Percentiles rank a stretch among this genome's conserved stretches.
Evolutionary conservation across 2,888 invertebrate genomes (phyloP).

Genomic region (Leptodirus hochenwartii): DNA sequence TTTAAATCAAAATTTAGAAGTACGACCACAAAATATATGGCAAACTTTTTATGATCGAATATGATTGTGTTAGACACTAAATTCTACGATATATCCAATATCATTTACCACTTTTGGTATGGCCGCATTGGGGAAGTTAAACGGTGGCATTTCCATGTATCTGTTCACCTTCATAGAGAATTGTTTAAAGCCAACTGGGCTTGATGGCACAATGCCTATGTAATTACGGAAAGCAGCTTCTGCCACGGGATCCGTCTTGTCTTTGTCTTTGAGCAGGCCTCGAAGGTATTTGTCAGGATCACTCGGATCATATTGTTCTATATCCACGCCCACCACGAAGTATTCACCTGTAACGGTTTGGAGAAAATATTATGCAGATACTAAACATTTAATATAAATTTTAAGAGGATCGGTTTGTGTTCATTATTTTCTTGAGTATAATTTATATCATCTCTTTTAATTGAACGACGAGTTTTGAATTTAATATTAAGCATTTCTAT

Average conservation of each 20-base stretch:
- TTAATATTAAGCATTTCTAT: too few species aligned
- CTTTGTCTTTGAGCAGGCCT: constrained; percentile 50
- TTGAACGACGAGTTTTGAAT: too few species aligned
- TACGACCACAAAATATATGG: too few species aligned
- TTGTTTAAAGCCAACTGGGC: constrained; percentile 49
- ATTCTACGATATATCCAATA: too few species aligned
- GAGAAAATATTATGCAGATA: too few species aligned
- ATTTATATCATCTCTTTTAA: too few species aligned
- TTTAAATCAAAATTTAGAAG: too few species aligned
- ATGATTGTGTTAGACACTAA: too few species aligned
- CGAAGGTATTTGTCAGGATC: constrained; percentile 64
- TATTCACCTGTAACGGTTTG: constrained; percentile 83
- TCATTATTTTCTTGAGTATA: too few species aligned
- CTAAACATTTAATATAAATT: neutral
- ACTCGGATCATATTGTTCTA: constrained; percentile 67
- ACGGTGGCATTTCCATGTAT: constrained; percentile 71
- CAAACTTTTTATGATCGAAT: too few species aligned
- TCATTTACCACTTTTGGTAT: too few species aligned
- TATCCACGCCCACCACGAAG: constrained; percentile 81
- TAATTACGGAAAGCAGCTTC: constrained; percentile 63
- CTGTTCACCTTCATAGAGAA: constrained; percentile 64
- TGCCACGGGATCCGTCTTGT: constrained; percentile 37
- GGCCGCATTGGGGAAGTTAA: constrained; percentile 71
- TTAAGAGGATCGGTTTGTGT: too few species aligned
- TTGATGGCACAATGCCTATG: constrained; percentile 64